Conservation (phyloP, 2,888 invertebrate genomes). For the Morpho helenor region DNA sequence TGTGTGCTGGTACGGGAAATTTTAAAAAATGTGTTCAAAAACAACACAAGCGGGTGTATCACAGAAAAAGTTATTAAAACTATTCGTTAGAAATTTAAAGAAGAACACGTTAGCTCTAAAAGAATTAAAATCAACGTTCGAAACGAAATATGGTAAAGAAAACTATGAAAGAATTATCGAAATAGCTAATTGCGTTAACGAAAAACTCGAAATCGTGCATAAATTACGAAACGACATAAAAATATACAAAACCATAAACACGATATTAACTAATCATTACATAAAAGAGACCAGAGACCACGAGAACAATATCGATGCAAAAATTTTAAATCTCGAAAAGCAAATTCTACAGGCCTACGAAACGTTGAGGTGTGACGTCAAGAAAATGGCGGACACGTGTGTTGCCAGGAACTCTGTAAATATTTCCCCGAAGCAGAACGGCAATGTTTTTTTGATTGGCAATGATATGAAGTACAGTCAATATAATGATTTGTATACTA, state of each 20-base stretch:
- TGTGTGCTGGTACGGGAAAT: too few species aligned
- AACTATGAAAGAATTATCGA: constrained; percentile 52
- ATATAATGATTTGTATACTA: constrained; percentile 51
- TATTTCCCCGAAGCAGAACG: constrained; percentile 52
- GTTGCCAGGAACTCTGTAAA: constrained; percentile 39
- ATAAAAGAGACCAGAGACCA: constrained; percentile 63
- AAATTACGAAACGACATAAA: constrained; percentile 70
- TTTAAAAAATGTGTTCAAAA: constrained; percentile 43
- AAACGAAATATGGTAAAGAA: constrained; percentile 41
- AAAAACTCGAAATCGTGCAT: constrained; percentile 66
- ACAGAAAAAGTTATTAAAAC: constrained; percentile 45
- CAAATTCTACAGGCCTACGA: constrained; percentile 60
- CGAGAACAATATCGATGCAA: constrained; percentile 53
- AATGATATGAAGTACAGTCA: constrained; percentile 54
- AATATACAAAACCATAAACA: constrained; percentile 69
- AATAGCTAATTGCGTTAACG: constrained; percentile 56
- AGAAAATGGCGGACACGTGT: constrained; percentile 44
- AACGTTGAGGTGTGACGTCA: constrained; percentile 49
- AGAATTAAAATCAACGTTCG: constrained; percentile 52
- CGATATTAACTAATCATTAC: constrained; percentile 68
- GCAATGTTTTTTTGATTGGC: constrained; percentile 57
- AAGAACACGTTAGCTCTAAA: constrained; percentile 62
- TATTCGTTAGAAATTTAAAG: constrained; percentile 54
- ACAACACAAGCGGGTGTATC: constrained; percentile 33
- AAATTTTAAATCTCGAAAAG: constrained; percentile 57